phyloP scores from a whole-genome alignment of 2,888 invertebrate species.

The Drosophila incognita region DNA sequence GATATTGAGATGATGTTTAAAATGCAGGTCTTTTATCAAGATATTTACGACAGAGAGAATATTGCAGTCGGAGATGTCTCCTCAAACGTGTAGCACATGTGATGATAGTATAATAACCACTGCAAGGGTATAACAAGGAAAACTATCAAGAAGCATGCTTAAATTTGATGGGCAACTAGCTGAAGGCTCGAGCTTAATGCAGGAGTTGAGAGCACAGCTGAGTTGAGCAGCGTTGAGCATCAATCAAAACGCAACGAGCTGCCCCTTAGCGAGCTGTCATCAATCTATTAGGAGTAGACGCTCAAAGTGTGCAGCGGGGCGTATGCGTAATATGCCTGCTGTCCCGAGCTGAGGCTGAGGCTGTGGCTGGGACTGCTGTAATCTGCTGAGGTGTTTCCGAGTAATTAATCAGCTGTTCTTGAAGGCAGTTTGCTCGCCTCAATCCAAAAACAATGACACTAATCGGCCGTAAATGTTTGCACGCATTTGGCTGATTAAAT shows the following conservation, averaged over 20 bases:
- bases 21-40: not conserved
- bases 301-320: slow-evolving; percentile 48
- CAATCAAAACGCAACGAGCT: slow-evolving; percentile 29
- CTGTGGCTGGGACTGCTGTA: not conserved
- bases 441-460: slow-evolving; percentile 52
- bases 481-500: slow-evolving; percentile 56
- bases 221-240: slow-evolving; percentile 22
- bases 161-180: slow-evolving; percentile 37
- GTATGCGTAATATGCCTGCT: slow-evolving; percentile 59
- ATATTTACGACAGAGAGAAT: not conserved
- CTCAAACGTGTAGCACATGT: not conserved
- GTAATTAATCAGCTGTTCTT: slow-evolving; percentile 60
- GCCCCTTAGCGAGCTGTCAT: slow-evolving; percentile 43
- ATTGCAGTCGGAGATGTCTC: not conserved
- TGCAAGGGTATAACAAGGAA: not conserved
- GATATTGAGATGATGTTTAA: not conserved
- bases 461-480: slow-evolving; percentile 54
- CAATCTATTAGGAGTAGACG: slow-evolving; percentile 51
- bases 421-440: slow-evolving; percentile 14
- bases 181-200: slow-evolving; percentile 32
- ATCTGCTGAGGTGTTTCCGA: slow-evolving; percentile 22
- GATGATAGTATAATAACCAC: not conserved
- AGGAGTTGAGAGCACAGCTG: slow-evolving; percentile 25
- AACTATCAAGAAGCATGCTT: slow-evolving; percentile 21
- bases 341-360: not conserved